Evolutionary conservation across 2,113 vertebrate genomes (phyloP).

Genomic region (Gavia stellata): DNA sequence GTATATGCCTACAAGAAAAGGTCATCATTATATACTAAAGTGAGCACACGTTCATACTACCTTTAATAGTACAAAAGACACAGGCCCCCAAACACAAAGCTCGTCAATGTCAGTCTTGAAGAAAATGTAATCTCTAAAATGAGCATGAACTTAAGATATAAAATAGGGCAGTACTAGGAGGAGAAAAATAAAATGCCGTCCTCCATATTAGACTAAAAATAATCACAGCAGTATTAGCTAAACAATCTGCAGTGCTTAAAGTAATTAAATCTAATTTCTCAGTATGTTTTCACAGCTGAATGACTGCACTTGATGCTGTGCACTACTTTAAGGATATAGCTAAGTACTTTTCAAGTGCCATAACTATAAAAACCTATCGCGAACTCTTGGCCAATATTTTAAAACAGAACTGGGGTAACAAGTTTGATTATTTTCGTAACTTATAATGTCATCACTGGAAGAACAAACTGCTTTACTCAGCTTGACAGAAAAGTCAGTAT

Average conservation of each 20-base stretch:
- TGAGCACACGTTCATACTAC: neutral
- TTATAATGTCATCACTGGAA: neutral
- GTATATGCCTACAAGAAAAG: neutral
- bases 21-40: neutral
- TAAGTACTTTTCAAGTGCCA: neutral
- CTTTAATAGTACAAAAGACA: neutral
- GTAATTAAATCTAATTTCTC: neutral
- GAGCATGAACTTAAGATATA: neutral
- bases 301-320: neutral
- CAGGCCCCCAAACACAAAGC: neutral
- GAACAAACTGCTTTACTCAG: neutral
- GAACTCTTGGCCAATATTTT: neutral
- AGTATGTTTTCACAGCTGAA: slow-evolving; percentile 32
- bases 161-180: neutral
- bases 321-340: neutral
- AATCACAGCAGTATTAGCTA: neutral
- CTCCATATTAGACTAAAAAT: neutral
- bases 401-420: neutral
- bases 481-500: neutral
- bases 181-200: neutral
- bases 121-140: neutral
- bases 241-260: neutral
- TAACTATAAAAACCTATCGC: neutral
- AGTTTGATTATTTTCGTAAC: neutral
- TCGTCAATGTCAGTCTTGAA: neutral